phyloP scores from a whole-genome alignment of 2,888 invertebrate genomes.

The Rhabditoides inermis region DNA sequence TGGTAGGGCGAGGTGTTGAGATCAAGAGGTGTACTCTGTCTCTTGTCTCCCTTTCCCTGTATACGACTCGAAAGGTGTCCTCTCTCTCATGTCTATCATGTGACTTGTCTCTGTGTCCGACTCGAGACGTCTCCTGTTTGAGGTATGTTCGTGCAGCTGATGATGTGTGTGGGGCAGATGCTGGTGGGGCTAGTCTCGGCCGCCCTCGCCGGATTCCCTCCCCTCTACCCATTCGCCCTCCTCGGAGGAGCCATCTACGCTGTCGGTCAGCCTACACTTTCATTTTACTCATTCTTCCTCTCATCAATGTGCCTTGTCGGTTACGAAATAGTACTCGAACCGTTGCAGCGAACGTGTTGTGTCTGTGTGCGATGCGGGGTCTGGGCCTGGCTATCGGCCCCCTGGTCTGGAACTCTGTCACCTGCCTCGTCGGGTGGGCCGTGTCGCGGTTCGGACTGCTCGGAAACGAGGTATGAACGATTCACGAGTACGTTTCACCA shows the following conservation, averaged over 20 bases:
- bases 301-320: too few species aligned
- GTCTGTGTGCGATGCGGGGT: slow-evolving; percentile 29
- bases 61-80: too few species aligned
- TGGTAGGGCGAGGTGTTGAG: too few species aligned
- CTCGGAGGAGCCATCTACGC: slow-evolving; percentile 5
- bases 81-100: too few species aligned
- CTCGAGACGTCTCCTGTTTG: too few species aligned
- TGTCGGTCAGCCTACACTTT: slow-evolving; percentile 13
- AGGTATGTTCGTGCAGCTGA: slow-evolving; percentile 31
- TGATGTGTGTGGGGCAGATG: slow-evolving; percentile 28
- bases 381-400: slow-evolving; percentile 30
- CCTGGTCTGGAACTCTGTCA: slow-evolving; percentile 26
- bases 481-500: too few species aligned
- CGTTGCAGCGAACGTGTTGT: slow-evolving; percentile 17
- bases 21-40: too few species aligned
- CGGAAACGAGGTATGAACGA: too few species aligned
- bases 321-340: too few species aligned
- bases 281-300: not conserved
- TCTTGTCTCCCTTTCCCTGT: too few species aligned
- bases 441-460: slow-evolving; percentile 32
- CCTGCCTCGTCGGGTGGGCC: slow-evolving; percentile 23
- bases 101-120: not conserved
- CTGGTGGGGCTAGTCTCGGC: slow-evolving; percentile 16
- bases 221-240: not conserved
- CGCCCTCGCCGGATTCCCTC: not conserved